Conservation (phyloP, 2,888 invertebrate genomes). For the Anthophora plumipes region DNA sequence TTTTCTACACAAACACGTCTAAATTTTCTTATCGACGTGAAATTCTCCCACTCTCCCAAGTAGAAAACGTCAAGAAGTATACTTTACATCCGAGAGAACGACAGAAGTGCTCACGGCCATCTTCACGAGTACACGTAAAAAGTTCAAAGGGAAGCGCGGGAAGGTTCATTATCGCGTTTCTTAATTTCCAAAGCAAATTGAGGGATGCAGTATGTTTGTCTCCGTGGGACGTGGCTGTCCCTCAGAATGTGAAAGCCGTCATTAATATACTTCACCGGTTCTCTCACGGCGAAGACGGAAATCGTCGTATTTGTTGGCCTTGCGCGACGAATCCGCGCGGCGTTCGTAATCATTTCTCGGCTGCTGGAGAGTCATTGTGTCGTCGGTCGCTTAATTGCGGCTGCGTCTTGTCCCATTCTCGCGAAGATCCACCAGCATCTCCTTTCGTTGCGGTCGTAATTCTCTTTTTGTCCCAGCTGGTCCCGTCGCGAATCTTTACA, state of each 20-base stretch:
- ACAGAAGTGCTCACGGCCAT: neutral
- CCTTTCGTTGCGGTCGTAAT: constrained; percentile 42
- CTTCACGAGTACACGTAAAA: too few relatives aligned
- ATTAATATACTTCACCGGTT: constrained; percentile 41
- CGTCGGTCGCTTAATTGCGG: constrained; percentile 67
- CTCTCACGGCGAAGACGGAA: constrained; percentile 25
- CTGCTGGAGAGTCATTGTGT: constrained; percentile 60
- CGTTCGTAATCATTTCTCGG: constrained; percentile 62
- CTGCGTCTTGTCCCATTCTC: constrained; percentile 58
- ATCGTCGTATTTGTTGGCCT: constrained; percentile 48
- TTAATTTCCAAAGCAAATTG: constrained; percentile 21
- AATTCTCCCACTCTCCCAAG: neutral
- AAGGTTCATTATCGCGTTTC: constrained; percentile 22
- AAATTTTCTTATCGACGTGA: neutral
- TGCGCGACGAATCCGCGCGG: constrained; percentile 40
- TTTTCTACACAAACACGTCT: neutral
- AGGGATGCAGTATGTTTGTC: constrained; percentile 7
- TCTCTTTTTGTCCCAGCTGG: constrained; percentile 58
- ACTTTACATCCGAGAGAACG: neutral
- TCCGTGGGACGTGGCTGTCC: neutral
- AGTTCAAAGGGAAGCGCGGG: neutral
- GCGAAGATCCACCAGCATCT: constrained; percentile 48
- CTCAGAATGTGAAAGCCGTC: neutral
- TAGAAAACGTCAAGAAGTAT: too few relatives aligned
- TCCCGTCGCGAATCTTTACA: constrained; percentile 34